Conservation (phyloP, 2,113 vertebrate genomes). For the Clinocottus analis region DNA sequence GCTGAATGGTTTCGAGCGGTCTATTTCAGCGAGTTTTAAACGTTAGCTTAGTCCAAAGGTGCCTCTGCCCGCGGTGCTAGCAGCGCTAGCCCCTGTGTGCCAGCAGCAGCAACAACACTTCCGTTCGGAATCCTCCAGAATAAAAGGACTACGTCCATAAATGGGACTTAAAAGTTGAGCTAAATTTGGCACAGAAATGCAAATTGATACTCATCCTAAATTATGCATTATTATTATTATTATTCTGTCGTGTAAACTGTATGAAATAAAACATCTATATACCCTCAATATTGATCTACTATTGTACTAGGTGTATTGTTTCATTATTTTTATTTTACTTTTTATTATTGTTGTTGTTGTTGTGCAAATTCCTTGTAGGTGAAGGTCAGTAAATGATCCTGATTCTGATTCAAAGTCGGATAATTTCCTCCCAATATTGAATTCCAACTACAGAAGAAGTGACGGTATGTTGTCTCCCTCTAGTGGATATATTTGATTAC, state of each 20-base stretch:
- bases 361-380: too few relatives aligned
- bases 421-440: constrained; percentile 36
- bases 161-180: not conserved
- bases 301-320: too few relatives aligned
- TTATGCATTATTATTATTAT: not conserved
- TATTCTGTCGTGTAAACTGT: not conserved
- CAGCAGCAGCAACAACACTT: constrained; percentile 23
- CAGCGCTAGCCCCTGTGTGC: not conserved
- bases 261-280: too few relatives aligned
- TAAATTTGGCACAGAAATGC: not conserved
- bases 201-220: not conserved
- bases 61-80: constrained; percentile 3
- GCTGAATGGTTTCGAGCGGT: not conserved
- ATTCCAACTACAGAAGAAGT: too few relatives aligned
- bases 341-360: too few relatives aligned
- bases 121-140: constrained; percentile 14
- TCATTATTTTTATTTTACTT: too few relatives aligned
- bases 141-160: constrained; percentile 4
- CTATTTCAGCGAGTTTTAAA: constrained; percentile 6
- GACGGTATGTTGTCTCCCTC: constrained; percentile 14
- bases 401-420: not conserved
- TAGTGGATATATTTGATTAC: constrained; percentile 6
- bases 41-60: constrained; percentile 42
- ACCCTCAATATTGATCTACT: too few relatives aligned
- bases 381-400: too few relatives aligned